phyloP scores from a whole-genome alignment of 92 coral and sea anemone species.

The Paramuricea clavata region DNA sequence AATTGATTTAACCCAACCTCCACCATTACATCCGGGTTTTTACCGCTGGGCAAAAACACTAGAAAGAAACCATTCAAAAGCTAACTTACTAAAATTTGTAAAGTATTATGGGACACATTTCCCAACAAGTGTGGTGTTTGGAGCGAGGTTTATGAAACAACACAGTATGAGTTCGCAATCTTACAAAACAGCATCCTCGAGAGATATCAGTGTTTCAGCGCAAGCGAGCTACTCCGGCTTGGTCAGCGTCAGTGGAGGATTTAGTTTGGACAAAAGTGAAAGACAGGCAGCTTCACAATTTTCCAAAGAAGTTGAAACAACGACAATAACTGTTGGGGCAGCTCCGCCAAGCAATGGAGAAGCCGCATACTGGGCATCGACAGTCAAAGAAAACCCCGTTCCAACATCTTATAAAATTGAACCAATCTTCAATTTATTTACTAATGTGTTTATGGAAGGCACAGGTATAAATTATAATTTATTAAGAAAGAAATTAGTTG shows the following conservation, averaged over 20 bases:
- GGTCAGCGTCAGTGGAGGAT: slow-evolving; percentile 68
- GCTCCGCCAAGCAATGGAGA: slow-evolving; percentile 77
- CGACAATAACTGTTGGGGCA: slow-evolving; percentile 76
- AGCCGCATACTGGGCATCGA: slow-evolving; percentile 65
- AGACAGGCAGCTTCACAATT: slow-evolving; percentile 55
- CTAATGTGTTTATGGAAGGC: slow-evolving; percentile 42
- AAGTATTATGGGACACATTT: slow-evolving; percentile 78
- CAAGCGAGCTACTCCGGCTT: slow-evolving; percentile 73
- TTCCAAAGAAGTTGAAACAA: slow-evolving; percentile 71
- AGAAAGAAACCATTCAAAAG: slow-evolving; percentile 28
- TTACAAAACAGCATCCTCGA: slow-evolving; percentile 48
- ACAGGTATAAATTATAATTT: slow-evolving; percentile 43
- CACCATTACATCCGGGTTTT: slow-evolving; percentile 79
- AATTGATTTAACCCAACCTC: slow-evolving; percentile 66
- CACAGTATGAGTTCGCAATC: slow-evolving; percentile 68
- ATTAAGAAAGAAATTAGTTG: slow-evolving; percentile 52
- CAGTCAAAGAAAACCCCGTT: slow-evolving; percentile 71
- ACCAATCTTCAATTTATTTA: slow-evolving; percentile 61
- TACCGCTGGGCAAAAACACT: slow-evolving; percentile 66
- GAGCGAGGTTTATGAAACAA: slow-evolving; percentile 71
- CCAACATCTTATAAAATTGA: slow-evolving; percentile 62
- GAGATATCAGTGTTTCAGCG: slow-evolving; percentile 63
- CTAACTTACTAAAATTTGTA: slow-evolving; percentile 58
- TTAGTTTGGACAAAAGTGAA: slow-evolving; percentile 55
- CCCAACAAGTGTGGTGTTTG: slow-evolving; percentile 68